phyloP scores from a whole-genome alignment of 2,888 invertebrate species.

The Ceramica pisi region DNA sequence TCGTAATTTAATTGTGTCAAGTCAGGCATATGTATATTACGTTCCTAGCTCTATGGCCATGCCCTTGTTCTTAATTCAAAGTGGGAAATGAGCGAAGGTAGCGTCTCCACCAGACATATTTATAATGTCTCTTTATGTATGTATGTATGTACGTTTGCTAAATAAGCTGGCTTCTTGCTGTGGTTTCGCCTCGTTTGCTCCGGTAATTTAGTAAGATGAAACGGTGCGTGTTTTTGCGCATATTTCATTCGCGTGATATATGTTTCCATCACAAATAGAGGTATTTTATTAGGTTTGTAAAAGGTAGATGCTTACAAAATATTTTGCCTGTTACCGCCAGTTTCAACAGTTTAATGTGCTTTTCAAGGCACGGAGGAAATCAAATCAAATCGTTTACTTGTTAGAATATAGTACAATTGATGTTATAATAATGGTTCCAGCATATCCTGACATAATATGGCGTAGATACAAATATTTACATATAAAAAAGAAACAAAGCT shows the following conservation, averaged over 20 bases:
- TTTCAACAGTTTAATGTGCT: no score
- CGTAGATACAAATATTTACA: no score
- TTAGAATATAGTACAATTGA: no score
- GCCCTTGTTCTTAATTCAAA: slow-evolving; percentile 67
- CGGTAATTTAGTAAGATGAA: slow-evolving; percentile 11
- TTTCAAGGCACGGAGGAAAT: no score
- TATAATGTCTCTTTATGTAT: slow-evolving; percentile 43
- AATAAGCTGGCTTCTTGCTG: slow-evolving; percentile 33
- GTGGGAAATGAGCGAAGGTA: slow-evolving; percentile 65
- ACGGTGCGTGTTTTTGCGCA: background rate
- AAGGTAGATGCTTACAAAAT: no score
- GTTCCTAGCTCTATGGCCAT: slow-evolving; percentile 56
- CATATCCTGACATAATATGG: no score
- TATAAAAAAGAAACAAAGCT: no score
- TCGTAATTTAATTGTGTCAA: no score
- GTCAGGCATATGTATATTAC: background rate
- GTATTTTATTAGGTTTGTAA: background rate
- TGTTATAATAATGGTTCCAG: no score
- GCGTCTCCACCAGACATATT: slow-evolving; percentile 59
- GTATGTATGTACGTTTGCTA: slow-evolving; percentile 27
- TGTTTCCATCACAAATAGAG: background rate
- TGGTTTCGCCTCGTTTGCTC: slow-evolving; percentile 31
- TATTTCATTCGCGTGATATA: background rate
- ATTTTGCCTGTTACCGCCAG: no score
- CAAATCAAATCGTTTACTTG: no score